Evolutionary conservation across 1,140 invertebrate species (phyloP).

Genomic region (Ruditapes philippinarum): DNA sequence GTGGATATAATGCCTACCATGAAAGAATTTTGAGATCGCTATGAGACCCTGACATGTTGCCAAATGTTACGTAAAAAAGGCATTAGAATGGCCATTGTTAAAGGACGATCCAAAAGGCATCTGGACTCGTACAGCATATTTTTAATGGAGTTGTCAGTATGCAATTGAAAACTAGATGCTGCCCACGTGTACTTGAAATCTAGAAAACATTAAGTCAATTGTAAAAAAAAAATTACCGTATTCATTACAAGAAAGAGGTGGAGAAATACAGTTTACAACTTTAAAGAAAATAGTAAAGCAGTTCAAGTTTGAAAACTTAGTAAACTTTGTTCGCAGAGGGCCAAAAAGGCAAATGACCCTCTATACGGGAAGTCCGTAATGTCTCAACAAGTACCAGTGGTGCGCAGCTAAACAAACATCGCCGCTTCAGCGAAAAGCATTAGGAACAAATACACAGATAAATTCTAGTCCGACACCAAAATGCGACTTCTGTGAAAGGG

Average conservation of each 20-base stretch:
- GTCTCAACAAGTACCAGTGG: no score
- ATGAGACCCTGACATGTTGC: background rate
- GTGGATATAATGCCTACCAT: background rate
- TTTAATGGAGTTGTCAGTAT: slow-evolving; percentile 48
- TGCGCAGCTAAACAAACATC: no score
- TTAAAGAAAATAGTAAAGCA: slow-evolving; percentile 6
- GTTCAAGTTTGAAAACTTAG: no score
- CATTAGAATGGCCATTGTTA: slow-evolving; percentile 33
- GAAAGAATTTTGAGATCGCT: no score
- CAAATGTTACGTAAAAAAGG: background rate
- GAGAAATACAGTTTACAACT: slow-evolving; percentile 35
- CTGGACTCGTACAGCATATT: background rate
- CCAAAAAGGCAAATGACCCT: no score
- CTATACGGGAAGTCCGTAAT: no score
- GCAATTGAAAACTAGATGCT: no score
- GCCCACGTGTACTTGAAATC: no score
- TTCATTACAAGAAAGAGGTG: slow-evolving; percentile 40
- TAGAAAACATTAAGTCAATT: background rate
- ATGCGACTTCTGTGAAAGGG: slow-evolving; percentile 9
- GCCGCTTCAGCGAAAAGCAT: no score
- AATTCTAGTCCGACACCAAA: background rate
- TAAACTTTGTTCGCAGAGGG: no score
- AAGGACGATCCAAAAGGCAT: background rate
- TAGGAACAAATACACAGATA: no score
- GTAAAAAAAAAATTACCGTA: no score